Percentiles rank a stretch among this genome's conserved stretches.
These are phyloP conservation scores for Chondrosia reniformis DNA, from an alignment of 37 sponge, comb jelly and placozoan species.

Conservation along the genomic window DNA sequence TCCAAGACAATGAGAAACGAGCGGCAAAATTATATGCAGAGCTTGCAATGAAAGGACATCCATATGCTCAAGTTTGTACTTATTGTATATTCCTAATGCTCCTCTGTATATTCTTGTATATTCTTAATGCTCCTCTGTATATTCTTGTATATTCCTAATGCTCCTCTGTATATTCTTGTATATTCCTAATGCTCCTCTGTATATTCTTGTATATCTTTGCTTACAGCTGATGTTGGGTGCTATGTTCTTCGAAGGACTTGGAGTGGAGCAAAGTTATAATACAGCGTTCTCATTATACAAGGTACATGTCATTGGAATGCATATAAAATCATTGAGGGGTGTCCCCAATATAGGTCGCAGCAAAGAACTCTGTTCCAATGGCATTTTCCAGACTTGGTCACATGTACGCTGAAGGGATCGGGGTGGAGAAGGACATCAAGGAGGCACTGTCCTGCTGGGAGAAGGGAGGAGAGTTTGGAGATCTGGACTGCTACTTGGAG, in stretches of 20 bases:
- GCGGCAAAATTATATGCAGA: slow-evolving; percentile 66
- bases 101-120: neutral
- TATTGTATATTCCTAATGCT: too few species aligned
- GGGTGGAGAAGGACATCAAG: slow-evolving; percentile 45
- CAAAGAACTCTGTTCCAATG: slow-evolving; percentile 69
- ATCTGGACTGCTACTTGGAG: slow-evolving; percentile 54
- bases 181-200: neutral
- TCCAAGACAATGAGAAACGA: neutral
- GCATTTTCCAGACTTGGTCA: slow-evolving; percentile 65
- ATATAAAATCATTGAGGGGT: neutral
- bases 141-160: too few species aligned
- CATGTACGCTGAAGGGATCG: slow-evolving; percentile 62
- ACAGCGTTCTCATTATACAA: slow-evolving; percentile 69
- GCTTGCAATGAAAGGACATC: slow-evolving; percentile 79
- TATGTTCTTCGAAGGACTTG: slow-evolving; percentile 70
- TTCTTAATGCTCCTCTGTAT: neutral
- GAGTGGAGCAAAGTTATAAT: slow-evolving; percentile 67
- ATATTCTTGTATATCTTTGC: neutral
- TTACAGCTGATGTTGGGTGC: slow-evolving; percentile 67
- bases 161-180: neutral
- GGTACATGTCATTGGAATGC: slow-evolving; percentile 23
- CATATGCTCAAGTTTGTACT: slow-evolving; percentile 83
- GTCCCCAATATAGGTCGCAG: slow-evolving; percentile 48
- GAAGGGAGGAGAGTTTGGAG: slow-evolving; percentile 58
- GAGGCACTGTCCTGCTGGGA: slow-evolving; percentile 59